Evolutionary conservation across 2,113 vertebrate genomes (phyloP).

Genomic region (Mesoclemmys tuberculata): DNA sequence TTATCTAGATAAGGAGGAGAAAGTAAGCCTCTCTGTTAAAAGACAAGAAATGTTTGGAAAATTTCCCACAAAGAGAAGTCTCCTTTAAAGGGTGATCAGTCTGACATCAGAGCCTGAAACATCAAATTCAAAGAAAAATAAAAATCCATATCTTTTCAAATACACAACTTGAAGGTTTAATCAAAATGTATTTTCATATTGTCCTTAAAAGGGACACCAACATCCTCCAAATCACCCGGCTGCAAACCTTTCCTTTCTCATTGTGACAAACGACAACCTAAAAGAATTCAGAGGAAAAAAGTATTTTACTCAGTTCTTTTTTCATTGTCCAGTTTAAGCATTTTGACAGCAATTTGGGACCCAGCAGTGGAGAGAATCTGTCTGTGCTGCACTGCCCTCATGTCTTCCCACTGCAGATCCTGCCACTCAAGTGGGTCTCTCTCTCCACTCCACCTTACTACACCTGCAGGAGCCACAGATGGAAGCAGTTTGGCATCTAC

Average conservation of each 20-base stretch:
- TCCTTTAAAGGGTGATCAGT: background rate
- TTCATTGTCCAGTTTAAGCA: background rate
- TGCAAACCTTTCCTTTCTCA: background rate
- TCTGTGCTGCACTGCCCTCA: background rate
- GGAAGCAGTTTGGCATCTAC: fast-evolving
- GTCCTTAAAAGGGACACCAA: background rate
- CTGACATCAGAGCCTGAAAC: background rate
- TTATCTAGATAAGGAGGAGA: background rate
- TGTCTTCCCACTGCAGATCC: background rate
- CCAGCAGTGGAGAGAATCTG: background rate
- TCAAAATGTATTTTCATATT: fast-evolving
- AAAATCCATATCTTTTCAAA: background rate
- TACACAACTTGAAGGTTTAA: background rate
- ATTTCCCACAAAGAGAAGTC: background rate
- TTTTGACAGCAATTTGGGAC: background rate
- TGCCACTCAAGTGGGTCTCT: background rate
- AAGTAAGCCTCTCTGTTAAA: background rate
- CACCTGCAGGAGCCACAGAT: background rate
- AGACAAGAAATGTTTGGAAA: background rate
- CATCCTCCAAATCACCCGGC: background rate
- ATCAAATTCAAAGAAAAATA: background rate
- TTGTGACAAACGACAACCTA: background rate
- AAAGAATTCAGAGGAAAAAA: background rate
- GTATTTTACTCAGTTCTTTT: background rate
- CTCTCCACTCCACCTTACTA: background rate